Evolutionary conservation across 2,797 vertebrate species (phyloP), one percentile per base, ranked within the genome.

Genomic region (Tenualosa thibaudeaui): DNA sequence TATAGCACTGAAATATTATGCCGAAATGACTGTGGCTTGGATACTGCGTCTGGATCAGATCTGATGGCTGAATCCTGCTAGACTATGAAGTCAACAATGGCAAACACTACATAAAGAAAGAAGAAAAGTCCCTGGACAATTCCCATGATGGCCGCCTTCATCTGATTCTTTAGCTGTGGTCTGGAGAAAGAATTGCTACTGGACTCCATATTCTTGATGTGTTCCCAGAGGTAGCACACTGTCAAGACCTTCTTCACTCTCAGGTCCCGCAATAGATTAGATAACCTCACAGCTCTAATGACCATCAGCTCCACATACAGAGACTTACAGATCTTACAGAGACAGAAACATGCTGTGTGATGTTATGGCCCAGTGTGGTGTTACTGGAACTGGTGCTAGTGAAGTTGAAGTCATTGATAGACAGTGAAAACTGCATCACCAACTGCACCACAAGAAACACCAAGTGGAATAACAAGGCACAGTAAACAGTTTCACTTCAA

Each of bases 141-240:
- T 17, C 37, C 43, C 3, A 22, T 17, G n/a, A 49, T 51, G 12
- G 56, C 15, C 15, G 81, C 19, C 15, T 58, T 71, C 31, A 82
- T 53, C 81, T 31, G 83, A 9, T 26, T 78, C 19, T 26, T n/a
- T 10, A 26, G 17, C 24, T 26, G 60, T 15, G 50, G 81, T 13
- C 26, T 26, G 68, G 40, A 17, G 53, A 58, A 8, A 22, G n/a
- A 75, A 22, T 5, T 81, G 78, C 50, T 24, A 26, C 43, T 81
- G 26, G n/a, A 40, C 62, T 53, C 26, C 19, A 51, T 81, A 4
- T 31, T 81, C 81, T 68, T 85, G 43, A 85, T 85, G 58, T 82
- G 68, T 19, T 19, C 19, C 6, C 19, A 49, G 26, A 85, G 71
- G 75, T 68, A 83, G n/a, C 37, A 43, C 31, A 75, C 12, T 19